phyloP scores from a whole-genome alignment of 2,113 vertebrate genomes.

The Leucosticte australis region DNA sequence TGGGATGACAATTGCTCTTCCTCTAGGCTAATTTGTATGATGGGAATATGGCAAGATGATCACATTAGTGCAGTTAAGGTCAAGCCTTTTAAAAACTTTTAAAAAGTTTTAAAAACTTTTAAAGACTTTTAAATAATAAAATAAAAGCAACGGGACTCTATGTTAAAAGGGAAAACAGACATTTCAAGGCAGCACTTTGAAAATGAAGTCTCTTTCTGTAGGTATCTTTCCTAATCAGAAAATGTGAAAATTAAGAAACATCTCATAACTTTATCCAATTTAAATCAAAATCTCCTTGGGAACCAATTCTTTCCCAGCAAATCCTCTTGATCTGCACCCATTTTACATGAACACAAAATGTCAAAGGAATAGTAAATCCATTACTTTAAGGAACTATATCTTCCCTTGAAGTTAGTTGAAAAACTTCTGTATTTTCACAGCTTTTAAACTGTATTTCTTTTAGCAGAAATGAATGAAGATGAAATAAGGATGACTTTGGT shows the following conservation, averaged over 20 bases:
- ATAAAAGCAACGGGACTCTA: background rate
- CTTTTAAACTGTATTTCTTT: background rate
- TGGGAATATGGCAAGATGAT: conserved; percentile 21
- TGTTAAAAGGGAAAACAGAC: background rate
- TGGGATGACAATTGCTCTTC: conserved; percentile 12
- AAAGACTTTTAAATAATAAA: background rate
- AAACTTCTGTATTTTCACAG: background rate
- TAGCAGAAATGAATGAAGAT: background rate
- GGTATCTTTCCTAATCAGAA: background rate
- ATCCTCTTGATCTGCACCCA: background rate
- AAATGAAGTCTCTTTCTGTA: background rate
- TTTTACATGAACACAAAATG: background rate
- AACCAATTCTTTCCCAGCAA: background rate
- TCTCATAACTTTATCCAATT: background rate
- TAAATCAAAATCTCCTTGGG: background rate
- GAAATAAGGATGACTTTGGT: background rate
- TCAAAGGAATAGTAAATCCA: background rate
- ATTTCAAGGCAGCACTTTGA: background rate
- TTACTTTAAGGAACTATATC: background rate
- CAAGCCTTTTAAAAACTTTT: conserved; percentile 2
- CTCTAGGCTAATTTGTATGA: conserved; percentile 29
- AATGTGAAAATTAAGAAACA: background rate
- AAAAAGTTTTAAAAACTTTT: background rate
- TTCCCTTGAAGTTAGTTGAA: background rate
- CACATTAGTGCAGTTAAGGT: conserved; percentile 28